A percentile compares a stretch with the other conserved stretches of the same genome.
phyloP scores from a whole-genome alignment of 2,888 invertebrate genomes.

The Labia minor region DNA sequence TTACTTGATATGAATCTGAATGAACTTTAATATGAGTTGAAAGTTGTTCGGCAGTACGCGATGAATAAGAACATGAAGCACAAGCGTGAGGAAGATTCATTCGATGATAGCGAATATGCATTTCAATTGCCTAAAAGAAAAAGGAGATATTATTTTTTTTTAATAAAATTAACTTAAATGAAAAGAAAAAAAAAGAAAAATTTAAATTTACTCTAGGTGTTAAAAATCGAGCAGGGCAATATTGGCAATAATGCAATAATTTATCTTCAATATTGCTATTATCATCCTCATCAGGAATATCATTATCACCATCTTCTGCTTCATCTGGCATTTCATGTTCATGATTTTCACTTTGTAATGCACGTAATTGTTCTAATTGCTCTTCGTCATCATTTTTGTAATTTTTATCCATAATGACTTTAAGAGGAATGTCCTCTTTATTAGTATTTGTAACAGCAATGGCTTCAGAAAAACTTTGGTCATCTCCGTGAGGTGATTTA shows the following conservation, averaged over 20 bases:
- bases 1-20: constrained; percentile 57
- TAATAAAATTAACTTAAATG: not conserved
- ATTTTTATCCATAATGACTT: constrained; percentile 19
- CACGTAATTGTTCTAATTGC: constrained; percentile 24
- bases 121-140: constrained; percentile 28
- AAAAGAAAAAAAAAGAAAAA: not conserved
- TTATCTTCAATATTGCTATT: constrained; percentile 14
- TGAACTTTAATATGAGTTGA: constrained; percentile 61
- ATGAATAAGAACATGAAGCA: constrained; percentile 65
- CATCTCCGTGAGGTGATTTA: constrained; percentile 39
- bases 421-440: not conserved
- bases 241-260: constrained; percentile 59
- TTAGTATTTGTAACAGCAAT: constrained; percentile 28
- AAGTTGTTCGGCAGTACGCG: constrained; percentile 57
- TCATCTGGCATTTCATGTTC: not conserved
- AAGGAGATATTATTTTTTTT: constrained; percentile 31
- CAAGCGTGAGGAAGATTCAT: constrained; percentile 55
- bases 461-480: constrained; percentile 26
- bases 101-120: constrained; percentile 61
- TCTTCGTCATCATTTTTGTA: constrained; percentile 26
- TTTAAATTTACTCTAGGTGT: not conserved
- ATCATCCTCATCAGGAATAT: not conserved
- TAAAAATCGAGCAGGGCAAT: constrained; percentile 66
- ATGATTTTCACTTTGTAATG: not conserved
- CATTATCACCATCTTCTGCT: not conserved